phyloP scores from a whole-genome alignment of 2,888 invertebrate genomes.

The Pollenia labialis region DNA sequence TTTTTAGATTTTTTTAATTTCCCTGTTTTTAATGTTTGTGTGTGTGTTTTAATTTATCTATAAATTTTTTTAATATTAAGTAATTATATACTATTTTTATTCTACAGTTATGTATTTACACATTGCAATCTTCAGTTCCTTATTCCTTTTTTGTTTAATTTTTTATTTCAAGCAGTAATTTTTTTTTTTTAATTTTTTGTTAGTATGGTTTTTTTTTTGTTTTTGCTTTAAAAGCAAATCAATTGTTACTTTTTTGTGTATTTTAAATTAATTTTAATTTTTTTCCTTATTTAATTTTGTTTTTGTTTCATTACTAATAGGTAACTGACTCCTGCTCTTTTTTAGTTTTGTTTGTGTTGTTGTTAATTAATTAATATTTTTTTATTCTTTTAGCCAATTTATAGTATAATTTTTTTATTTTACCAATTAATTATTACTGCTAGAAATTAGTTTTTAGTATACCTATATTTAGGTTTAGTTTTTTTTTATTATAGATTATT shows the following conservation, averaged over 20 bases:
- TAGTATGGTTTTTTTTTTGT: not conserved
- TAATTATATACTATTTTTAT: conserved; percentile 4
- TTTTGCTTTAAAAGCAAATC: conserved; percentile 79
- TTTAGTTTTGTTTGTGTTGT: conserved; percentile 56
- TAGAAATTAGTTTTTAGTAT: conserved; percentile 74
- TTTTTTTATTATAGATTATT: conserved; percentile 47
- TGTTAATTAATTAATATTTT: conserved; percentile 71
- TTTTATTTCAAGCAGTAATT: conserved; percentile 74
- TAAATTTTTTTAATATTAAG: conserved; percentile 13
- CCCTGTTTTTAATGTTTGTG: conserved; percentile 79
- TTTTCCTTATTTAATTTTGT: conserved; percentile 74
- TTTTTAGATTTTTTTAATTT: conserved; percentile 78
- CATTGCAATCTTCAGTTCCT: conserved; percentile 62
- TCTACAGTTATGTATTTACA: conserved; percentile 65
- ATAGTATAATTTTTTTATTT: conserved; percentile 73
- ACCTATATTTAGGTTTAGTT: conserved; percentile 14
- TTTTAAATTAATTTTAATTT: conserved; percentile 73
- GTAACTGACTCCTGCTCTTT: conserved; percentile 84
- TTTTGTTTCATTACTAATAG: conserved; percentile 78
- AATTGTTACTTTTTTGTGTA: conserved; percentile 65
- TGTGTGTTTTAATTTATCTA: conserved; percentile 58
- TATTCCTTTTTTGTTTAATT: conserved; percentile 45
- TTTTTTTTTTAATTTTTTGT: conserved; percentile 75
- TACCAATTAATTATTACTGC: conserved; percentile 71
- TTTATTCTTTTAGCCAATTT: conserved; percentile 78